phyloP scores from a whole-genome alignment of 2,888 invertebrate genomes.

The Hipparchia sbordonii region DNA sequence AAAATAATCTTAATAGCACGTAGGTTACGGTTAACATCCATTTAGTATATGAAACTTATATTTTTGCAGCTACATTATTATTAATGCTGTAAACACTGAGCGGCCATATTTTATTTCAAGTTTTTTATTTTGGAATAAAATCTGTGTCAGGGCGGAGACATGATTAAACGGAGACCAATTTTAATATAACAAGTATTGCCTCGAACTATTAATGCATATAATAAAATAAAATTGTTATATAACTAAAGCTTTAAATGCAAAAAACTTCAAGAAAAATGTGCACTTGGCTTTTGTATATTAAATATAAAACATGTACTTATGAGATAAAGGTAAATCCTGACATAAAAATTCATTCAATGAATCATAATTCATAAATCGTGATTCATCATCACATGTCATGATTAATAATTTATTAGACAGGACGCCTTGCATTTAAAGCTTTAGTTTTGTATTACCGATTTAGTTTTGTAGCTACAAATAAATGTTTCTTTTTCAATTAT shows the following conservation, averaged over 20 bases:
- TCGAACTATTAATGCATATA: not conserved
- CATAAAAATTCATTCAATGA: not conserved
- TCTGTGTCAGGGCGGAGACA: conserved; percentile 52
- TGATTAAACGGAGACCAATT: conserved; percentile 37
- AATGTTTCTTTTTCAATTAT: not conserved
- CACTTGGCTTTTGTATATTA: not conserved
- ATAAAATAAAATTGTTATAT: not conserved
- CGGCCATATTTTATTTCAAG: conserved; percentile 70
- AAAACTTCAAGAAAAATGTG: not conserved
- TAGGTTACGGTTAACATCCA: conserved; percentile 50
- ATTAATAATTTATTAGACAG: not conserved
- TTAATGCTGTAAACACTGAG: conserved; percentile 55
- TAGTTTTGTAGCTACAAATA: not conserved
- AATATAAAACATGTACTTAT: not conserved
- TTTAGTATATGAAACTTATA: conserved; percentile 58
- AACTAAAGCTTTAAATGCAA: not conserved
- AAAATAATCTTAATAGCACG: conserved; percentile 62
- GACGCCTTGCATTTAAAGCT: not conserved
- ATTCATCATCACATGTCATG: not conserved
- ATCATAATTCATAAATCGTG: not conserved
- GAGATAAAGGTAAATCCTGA: not conserved
- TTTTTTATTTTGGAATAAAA: conserved; percentile 48
- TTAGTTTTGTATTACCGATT: not conserved
- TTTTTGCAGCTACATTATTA: conserved; percentile 72
- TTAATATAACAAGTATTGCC: conserved; percentile 32